Evolutionary conservation across 1,140 invertebrate species (phyloP), one percentile per base, ranked within the genome.

Genomic region (Telenomus remus): DNA sequence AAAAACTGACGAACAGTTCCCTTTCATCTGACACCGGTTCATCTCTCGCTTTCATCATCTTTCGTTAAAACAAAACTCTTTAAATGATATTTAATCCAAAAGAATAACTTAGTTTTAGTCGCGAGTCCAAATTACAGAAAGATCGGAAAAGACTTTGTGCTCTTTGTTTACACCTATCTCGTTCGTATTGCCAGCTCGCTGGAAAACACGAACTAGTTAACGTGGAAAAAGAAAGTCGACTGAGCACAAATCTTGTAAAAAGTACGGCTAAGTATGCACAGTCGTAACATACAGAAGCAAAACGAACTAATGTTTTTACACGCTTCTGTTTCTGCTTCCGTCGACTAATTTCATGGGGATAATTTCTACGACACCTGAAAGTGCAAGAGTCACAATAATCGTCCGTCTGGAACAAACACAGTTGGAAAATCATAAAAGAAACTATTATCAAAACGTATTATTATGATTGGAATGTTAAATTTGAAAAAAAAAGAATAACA

Each of bases 301-400:
- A 2, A 10, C 2, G 37, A 9, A 9, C 9, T 39, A 63, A 68
- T 54, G 53, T 68, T 68, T 75, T 63, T 75, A 53, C 59, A 12
- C 53, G 39, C 27, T 51, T 42, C 34, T 42, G 50, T 64, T 42
- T 50, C 47, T 54, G 47, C 57, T 59, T 53, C 53, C 57, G 64
- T 57, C 64, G 63, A 64, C 63, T 66, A 35, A 15, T 66, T 66
- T 34, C 53, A 51, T 34, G 51, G 57, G 56, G 63, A 68, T 74
- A 61, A 74, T 74, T 68, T 74, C 68, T 63, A 68, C 63, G 63
- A 44, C 51, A 74, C 63, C 71, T 56, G 56, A 50, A 68, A 51
- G 51, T 27, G 33, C 4, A 19, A 9, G 11, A n/a, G 19, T 15
- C 39, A 50, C 48, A 59, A 14, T 33, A 9, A 44, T 50, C 19